Evolutionary conservation across 2,113 vertebrate genomes (phyloP).

Genomic region (Catharus fuscescens): DNA sequence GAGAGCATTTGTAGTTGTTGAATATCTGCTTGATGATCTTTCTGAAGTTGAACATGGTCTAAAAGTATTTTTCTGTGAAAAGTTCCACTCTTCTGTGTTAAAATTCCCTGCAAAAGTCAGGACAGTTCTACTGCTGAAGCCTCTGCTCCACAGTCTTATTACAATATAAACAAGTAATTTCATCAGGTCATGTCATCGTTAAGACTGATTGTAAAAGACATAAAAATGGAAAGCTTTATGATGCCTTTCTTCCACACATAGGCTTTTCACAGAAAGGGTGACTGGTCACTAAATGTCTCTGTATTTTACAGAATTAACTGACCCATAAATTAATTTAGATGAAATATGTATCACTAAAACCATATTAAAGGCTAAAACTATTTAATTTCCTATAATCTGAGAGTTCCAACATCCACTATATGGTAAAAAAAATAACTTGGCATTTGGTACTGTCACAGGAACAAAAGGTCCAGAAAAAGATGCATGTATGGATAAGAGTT

Average conservation of each 20-base stretch:
- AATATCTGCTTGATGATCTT: neutral
- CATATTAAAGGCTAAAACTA: neutral
- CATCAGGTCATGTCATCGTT: neutral
- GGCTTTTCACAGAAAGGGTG: neutral
- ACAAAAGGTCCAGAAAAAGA: neutral
- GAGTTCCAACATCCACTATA: neutral
- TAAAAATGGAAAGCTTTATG: neutral
- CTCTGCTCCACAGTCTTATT: neutral
- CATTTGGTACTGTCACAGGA: neutral
- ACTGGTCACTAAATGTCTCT: neutral
- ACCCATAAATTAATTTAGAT: neutral
- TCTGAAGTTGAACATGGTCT: neutral
- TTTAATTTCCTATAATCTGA: neutral
- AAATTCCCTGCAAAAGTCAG: neutral
- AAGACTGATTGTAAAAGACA: neutral
- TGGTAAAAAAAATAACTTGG: neutral
- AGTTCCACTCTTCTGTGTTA: neutral
- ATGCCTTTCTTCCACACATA: neutral
- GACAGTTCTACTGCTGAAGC: neutral
- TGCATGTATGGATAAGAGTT: neutral
- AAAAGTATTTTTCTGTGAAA: neutral
- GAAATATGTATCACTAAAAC: neutral
- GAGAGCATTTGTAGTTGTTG: neutral
- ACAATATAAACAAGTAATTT: neutral
- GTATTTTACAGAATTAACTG: neutral